Base-by-base conservation (phyloP, 2,888 invertebrate species). In the Chaitophorus viminalis region DNA sequence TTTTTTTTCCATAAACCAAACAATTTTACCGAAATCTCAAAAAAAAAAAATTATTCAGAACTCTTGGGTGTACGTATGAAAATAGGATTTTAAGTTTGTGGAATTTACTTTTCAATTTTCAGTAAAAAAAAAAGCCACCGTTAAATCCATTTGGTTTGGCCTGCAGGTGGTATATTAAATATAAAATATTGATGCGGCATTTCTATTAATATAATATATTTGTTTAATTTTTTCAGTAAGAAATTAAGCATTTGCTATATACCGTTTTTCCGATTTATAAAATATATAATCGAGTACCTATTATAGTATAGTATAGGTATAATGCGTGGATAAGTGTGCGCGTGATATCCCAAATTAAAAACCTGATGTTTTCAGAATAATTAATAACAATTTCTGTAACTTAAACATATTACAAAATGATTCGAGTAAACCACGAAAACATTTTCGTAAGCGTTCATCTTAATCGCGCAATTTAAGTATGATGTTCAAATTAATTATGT, bases 401-500 rank as follows among this genome's bases (percentile, higher is more conserved):
- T 11, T 29, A 14, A 83, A 74, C 14, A 39, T 36, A 36, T 74
- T 75, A 82, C 33, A 29, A 83, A 83, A 83, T 54, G 21, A 60
- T 74, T 36, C n/a, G 33, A 60, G 60, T 75, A 11, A 39, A 14
- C 75, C 39, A 21, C 36, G 33, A 83, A 60, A 75, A 60, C 31
- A 21, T 60, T 83, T 83, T 65, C 25, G n/a, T 9, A 6, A n/a
- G 31, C 18, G 33, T 74, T 74, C 18, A 11, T 79, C 79, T 79
- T 65, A 68, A 54, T 11, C 36, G 9, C 31, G n/a, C 52, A 36
- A 65, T 79, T 54, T 21, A 46, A 52, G 54, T 54, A 54, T 54
- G 54, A n/a, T 72, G 72, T 54, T 36, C 36, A 36, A 74, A 74
- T 82, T 54, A 82, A 82, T 82, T 74, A 52, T 36, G 82, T 82